Evolutionary conservation across 1,140 invertebrate genomes (phyloP).

Genomic region (Gerris buenoi): DNA sequence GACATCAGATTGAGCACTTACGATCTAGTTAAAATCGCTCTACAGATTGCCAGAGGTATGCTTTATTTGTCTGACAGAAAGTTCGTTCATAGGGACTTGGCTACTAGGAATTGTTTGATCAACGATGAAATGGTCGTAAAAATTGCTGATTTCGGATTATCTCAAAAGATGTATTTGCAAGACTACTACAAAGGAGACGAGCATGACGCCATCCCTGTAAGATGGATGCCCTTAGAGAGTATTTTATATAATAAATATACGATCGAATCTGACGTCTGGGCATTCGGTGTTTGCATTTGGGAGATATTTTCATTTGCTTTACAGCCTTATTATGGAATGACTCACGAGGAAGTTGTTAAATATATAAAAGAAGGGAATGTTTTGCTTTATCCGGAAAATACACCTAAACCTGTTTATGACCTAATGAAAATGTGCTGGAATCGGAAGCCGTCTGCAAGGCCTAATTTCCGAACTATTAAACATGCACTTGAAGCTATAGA

Average conservation of each 20-base stretch:
- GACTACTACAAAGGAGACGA: conserved; percentile 86
- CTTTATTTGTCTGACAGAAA: conserved; percentile 85
- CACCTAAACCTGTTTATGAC: conserved; percentile 75
- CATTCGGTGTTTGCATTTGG: conserved; percentile 84
- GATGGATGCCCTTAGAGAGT: conserved; percentile 92
- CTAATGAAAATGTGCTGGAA: conserved; percentile 90
- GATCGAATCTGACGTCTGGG: conserved; percentile 85
- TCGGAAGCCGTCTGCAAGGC: conserved; percentile 61
- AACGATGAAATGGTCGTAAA: conserved; percentile 87
- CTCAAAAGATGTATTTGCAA: conserved; percentile 81
- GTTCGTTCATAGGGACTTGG: conserved; percentile 90
- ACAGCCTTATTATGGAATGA: conserved; percentile 88
- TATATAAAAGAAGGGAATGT: conserved; percentile 84
- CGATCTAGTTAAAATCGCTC: conserved; percentile 64
- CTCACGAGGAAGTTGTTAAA: conserved; percentile 85
- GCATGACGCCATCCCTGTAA: conserved; percentile 80
- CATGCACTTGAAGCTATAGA: conserved; percentile 35
- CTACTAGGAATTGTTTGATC: conserved; percentile 89
- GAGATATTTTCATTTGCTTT: conserved; percentile 87
- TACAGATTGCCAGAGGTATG: conserved; percentile 85
- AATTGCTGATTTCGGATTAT: conserved; percentile 90
- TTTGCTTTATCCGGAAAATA: conserved; percentile 74
- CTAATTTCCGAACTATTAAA: conserved; percentile 62
- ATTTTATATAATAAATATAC: conserved; percentile 89
- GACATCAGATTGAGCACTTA: conserved; percentile 48